phyloP scores from a whole-genome alignment of 35 echinoderm and acorn worm species.

The Ophiothrix spiculata region DNA sequence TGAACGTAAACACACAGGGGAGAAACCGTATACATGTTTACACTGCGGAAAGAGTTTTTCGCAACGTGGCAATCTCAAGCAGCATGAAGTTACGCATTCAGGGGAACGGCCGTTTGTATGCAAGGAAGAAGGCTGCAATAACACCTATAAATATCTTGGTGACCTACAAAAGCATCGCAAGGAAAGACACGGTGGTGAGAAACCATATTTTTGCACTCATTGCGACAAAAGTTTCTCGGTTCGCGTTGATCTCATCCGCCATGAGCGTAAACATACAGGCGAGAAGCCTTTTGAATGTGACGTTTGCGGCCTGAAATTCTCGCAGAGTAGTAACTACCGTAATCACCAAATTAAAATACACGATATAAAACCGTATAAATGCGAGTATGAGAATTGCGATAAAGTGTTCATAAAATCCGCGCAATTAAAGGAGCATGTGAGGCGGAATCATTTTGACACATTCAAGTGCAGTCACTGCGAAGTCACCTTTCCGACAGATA shows the following conservation, averaged over 20 bases:
- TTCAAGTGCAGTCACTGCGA: background rate
- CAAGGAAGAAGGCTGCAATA: background rate
- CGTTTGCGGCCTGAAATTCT: background rate
- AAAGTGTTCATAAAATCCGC: background rate
- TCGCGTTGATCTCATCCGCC: background rate
- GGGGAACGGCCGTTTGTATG: background rate
- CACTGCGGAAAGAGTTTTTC: background rate
- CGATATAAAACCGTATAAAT: background rate
- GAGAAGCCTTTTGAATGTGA: background rate
- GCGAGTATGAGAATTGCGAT: background rate
- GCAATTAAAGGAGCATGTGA: constrained; percentile 9
- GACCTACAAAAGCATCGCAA: background rate
- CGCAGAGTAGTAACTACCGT: background rate
- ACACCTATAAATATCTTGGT: background rate
- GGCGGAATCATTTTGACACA: background rate
- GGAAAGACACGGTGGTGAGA: background rate
- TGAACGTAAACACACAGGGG: background rate
- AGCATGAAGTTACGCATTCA: background rate
- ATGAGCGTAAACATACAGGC: background rate
- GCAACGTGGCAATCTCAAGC: background rate
- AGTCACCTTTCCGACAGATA: background rate
- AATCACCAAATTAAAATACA: background rate
- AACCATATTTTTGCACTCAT: background rate
- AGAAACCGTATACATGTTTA: background rate
- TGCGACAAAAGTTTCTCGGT: background rate